Evolutionary conservation across 2,797 vertebrate genomes (phyloP).

Genomic region (Mastacembelus armatus): DNA sequence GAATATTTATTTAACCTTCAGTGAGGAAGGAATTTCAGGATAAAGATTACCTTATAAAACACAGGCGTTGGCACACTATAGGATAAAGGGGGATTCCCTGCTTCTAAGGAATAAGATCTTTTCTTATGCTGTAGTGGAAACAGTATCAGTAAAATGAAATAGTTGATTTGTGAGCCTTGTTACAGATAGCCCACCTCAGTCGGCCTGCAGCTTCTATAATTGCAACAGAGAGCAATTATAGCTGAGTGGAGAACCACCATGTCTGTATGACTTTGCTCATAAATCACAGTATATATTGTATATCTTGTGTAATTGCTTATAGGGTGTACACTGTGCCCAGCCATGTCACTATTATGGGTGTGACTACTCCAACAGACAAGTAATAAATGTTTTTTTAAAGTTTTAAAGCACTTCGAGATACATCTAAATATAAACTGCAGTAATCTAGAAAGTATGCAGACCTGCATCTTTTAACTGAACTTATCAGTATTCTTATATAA

Average conservation of each 20-base stretch:
- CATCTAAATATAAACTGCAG: not conserved
- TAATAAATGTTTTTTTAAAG: not conserved
- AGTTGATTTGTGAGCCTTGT: slow-evolving; percentile 40
- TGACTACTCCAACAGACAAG: not conserved
- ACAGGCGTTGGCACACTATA: not conserved
- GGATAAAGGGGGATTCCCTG: not conserved
- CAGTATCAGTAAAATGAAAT: slow-evolving; percentile 16
- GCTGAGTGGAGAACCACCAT: slow-evolving; percentile 26
- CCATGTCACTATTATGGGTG: slow-evolving; percentile 5
- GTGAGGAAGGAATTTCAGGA: not conserved
- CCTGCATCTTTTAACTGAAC: too few relatives aligned
- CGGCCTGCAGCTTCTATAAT: slow-evolving; percentile 18
- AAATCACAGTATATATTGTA: slow-evolving; percentile 30
- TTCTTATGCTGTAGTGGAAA: not conserved
- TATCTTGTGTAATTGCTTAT: not conserved
- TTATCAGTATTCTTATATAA: too few relatives aligned
- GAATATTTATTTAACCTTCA: slow-evolving; percentile 14
- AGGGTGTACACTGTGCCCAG: not conserved
- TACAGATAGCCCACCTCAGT: slow-evolving; percentile 14
- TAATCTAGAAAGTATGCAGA: too few relatives aligned
- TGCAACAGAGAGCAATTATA: slow-evolving; percentile 30
- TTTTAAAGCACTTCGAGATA: not conserved
- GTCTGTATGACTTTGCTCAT: slow-evolving; percentile 14
- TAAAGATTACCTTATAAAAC: slow-evolving; percentile 9
- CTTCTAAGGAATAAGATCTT: not conserved